Conservation (phyloP, 2,888 invertebrate genomes). For the Agelastica alni region DNA sequence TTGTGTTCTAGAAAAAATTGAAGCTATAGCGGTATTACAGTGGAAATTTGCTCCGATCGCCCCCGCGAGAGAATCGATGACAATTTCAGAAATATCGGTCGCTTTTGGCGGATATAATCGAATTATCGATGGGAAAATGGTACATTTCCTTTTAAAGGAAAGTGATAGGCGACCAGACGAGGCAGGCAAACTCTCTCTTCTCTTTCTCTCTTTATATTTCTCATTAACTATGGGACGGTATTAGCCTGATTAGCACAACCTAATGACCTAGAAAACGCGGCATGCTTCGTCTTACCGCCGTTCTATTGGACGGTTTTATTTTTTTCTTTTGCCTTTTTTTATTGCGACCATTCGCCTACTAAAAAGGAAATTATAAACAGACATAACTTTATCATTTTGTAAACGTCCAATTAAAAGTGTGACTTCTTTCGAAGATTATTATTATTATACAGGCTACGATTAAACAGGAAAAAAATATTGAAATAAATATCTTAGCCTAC, state of each 20-base stretch:
- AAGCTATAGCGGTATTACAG: too few species aligned
- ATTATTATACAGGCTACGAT: too few species aligned
- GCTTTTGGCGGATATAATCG: constrained; percentile 13
- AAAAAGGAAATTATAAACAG: too few species aligned
- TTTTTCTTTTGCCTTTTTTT: neutral
- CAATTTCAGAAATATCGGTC: neutral
- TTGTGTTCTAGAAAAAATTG: too few species aligned
- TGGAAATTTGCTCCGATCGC: neutral
- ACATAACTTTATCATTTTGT: too few species aligned
- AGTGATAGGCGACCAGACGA: constrained; percentile 4
- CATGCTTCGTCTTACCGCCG: neutral
- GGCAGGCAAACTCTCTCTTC: constrained; percentile 2
- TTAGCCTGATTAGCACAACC: constrained; percentile 8
- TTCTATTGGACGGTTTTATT: neutral
- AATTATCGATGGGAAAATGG: constrained; percentile 8
- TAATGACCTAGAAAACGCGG: constrained; percentile 7
- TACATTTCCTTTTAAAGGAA: constrained; percentile 17
- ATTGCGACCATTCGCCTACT: neutral
- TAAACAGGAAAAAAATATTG: too few species aligned
- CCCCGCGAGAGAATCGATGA: neutral
- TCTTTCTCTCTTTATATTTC: neutral
- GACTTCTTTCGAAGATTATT: too few species aligned
- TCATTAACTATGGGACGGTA: neutral
- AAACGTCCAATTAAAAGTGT: too few species aligned
- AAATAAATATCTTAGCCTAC: too few species aligned